A percentile compares a stretch with the other conserved stretches of the same genome.
Conservation (phyloP, 2,797 vertebrate genomes). For the Chiloscyllium punctatum region DNA sequence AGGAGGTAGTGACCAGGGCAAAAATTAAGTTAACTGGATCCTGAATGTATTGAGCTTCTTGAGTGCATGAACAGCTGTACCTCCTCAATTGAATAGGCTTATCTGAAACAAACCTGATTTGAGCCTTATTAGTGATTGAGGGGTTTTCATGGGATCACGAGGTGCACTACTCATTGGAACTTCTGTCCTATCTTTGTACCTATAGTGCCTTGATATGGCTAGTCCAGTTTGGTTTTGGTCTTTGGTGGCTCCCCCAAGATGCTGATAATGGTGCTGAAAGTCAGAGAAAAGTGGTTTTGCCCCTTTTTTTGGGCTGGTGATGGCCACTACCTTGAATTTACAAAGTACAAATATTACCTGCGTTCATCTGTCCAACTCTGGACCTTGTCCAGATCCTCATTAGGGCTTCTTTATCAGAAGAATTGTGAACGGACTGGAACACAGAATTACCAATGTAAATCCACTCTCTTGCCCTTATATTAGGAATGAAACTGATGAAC, state of each 20-base stretch:
- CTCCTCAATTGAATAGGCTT: background rate
- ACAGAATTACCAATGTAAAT: background rate
- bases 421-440: background rate
- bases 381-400: background rate
- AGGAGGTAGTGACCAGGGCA: background rate
- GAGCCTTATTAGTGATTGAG: background rate
- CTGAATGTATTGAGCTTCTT: background rate
- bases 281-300: background rate
- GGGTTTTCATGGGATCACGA: background rate
- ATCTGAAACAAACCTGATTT: background rate
- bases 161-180: background rate
- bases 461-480: background rate
- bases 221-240: background rate
- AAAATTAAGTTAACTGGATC: background rate
- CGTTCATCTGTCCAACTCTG: background rate
- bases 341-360: background rate
- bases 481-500: background rate
- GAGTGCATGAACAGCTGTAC: background rate
- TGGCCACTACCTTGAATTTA: background rate
- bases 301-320: background rate
- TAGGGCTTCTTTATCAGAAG: background rate
- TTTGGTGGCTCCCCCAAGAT: background rate
- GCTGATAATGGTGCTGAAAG: background rate
- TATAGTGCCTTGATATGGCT: background rate
- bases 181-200: background rate